These are phyloP conservation scores for Lutjanus erythropterus DNA, from an alignment of 2,113 vertebrate genomes.

Conservation along the genomic window DNA sequence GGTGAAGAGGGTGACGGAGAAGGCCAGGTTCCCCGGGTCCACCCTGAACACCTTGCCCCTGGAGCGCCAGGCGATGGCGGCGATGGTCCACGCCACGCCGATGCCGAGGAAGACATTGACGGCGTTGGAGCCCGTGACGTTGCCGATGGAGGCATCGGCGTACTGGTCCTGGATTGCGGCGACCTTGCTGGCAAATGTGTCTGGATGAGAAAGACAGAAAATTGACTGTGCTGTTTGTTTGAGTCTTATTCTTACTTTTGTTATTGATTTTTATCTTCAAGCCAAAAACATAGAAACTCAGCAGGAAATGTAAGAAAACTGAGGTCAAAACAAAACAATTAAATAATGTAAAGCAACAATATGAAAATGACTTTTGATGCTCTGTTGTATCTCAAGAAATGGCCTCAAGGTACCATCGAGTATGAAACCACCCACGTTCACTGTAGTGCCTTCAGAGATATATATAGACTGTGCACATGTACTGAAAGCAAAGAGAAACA, in stretches of 20 bases:
- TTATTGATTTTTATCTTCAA: background rate
- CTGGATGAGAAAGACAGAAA: slow-evolving; percentile 61
- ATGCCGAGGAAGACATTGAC: slow-evolving; percentile 90
- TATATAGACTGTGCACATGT: background rate
- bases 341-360: slow-evolving; percentile 2
- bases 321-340: background rate
- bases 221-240: background rate
- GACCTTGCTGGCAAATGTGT: slow-evolving; percentile 89
- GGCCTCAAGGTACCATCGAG: background rate
- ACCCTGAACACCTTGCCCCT: slow-evolving; percentile 83
- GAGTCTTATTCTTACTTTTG: background rate
- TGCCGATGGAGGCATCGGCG: slow-evolving; percentile 89
- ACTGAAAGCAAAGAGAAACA: background rate
- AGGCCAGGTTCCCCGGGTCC: slow-evolving; percentile 87
- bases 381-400: background rate
- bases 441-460: background rate
- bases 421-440: background rate
- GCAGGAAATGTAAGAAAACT: background rate
- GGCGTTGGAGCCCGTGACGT: slow-evolving; percentile 89
- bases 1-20: slow-evolving; percentile 89
- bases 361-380: background rate
- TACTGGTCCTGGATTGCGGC: slow-evolving; percentile 90
- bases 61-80: slow-evolving; percentile 85
- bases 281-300: background rate
- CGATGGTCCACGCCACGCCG: slow-evolving; percentile 89